Conservation (phyloP, 2,797 vertebrate genomes). For the Pseudomugil gertrudae region DNA sequence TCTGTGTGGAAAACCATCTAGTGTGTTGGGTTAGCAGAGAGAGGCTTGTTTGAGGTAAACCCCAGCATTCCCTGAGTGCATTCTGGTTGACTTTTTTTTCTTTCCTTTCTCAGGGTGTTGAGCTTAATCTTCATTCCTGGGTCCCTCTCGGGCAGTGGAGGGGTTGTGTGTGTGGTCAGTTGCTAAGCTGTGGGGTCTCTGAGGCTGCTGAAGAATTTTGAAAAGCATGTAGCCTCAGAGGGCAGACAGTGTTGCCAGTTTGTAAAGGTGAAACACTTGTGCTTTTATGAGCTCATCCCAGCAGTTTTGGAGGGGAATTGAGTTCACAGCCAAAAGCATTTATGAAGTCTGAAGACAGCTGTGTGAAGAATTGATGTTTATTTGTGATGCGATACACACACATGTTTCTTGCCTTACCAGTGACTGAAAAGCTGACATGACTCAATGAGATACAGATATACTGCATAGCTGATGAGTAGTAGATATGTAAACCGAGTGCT, state of each 20-base stretch:
- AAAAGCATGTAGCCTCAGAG: constrained; percentile 41
- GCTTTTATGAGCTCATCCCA: constrained; percentile 30
- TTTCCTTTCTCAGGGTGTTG: constrained; percentile 30
- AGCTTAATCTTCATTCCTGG: constrained; percentile 63
- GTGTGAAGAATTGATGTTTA: not conserved
- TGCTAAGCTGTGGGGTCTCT: constrained; percentile 49
- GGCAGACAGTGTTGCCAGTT: constrained; percentile 39
- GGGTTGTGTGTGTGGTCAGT: constrained; percentile 59
- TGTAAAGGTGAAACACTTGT: constrained; percentile 35
- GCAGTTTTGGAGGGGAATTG: constrained; percentile 36
- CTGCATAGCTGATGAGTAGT: constrained; percentile 22
- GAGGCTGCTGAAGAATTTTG: constrained; percentile 41
- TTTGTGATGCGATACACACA: constrained; percentile 7
- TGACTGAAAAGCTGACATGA: not conserved
- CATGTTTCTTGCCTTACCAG: constrained; percentile 1
- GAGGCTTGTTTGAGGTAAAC: constrained; percentile 57
- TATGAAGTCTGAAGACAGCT: not conserved
- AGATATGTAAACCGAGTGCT: constrained; percentile 77
- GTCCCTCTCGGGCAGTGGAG: constrained; percentile 52
- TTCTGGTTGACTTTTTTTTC: constrained; percentile 30
- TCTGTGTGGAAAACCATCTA: not conserved
- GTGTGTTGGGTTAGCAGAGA: not conserved
- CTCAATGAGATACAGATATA: not conserved
- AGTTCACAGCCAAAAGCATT: constrained; percentile 20
- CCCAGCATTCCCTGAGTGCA: constrained; percentile 34